phyloP scores from a whole-genome alignment of 2,888 invertebrate genomes.

The Caenorhabditis sp. region DNA sequence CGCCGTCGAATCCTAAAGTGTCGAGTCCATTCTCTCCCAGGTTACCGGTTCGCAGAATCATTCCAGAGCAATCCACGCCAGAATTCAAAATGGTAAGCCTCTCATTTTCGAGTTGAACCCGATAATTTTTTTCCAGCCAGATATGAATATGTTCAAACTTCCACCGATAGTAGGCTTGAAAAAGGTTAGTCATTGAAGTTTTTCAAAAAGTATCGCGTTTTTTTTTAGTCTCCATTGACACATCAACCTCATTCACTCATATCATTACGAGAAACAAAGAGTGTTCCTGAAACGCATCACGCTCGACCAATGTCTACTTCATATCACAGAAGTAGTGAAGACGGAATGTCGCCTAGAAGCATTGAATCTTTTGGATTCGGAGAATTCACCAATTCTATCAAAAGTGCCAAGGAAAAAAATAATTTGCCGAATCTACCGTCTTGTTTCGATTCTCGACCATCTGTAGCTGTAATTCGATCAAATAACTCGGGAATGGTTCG shows the following conservation, averaged over 20 bases:
- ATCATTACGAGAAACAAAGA: constrained; percentile 13
- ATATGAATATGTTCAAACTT: constrained; percentile 15
- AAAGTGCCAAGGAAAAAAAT: constrained; percentile 15
- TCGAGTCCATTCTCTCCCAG: constrained; percentile 31
- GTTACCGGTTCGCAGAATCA: constrained; percentile 21
- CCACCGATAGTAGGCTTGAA: constrained; percentile 9
- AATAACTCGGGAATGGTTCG: constrained; percentile 36
- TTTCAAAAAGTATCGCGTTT: not conserved
- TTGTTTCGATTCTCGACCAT: constrained; percentile 31
- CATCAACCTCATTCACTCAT: constrained; percentile 15
- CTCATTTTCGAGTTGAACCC: not conserved
- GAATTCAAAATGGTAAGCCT: constrained; percentile 1
- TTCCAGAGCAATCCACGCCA: not conserved
- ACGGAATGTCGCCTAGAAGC: constrained; percentile 19
- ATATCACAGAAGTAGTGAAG: not conserved
- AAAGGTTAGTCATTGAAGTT: not conserved
- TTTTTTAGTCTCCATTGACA: constrained; percentile 8
- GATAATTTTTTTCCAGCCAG: not conserved
- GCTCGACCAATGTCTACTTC: not conserved
- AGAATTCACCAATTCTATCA: constrained; percentile 15
- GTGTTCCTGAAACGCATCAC: constrained; percentile 5
- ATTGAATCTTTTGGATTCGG: constrained; percentile 30
- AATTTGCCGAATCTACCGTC: constrained; percentile 9
- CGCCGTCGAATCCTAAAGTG: constrained; percentile 20
- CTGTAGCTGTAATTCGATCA: constrained; percentile 30